phyloP scores from a whole-genome alignment of 2,888 invertebrate genomes.

The Nephrotoma guestfalica region DNA sequence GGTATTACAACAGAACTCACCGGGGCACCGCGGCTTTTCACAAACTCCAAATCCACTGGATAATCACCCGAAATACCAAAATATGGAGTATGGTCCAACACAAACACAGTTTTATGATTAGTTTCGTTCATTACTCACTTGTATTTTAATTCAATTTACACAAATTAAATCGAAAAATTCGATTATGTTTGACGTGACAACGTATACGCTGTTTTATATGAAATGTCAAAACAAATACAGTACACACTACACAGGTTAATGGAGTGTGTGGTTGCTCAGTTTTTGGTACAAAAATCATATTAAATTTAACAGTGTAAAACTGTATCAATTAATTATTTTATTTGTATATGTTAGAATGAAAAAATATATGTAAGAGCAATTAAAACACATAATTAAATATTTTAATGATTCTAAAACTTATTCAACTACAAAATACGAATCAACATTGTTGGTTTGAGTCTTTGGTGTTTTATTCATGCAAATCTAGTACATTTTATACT shows the following conservation, averaged over 20 bases:
- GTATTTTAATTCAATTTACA: background rate
- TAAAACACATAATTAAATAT: no score
- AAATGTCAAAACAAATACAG: background rate
- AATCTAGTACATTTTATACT: background rate
- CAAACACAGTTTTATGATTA: constrained; percentile 91
- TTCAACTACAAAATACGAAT: no score
- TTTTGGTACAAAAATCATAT: background rate
- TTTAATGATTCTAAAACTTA: no score
- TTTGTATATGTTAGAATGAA: no score
- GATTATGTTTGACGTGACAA: background rate
- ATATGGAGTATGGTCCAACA: constrained; percentile 85
- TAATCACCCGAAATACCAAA: constrained; percentile 52
- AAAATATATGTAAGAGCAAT: no score
- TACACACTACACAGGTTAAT: background rate
- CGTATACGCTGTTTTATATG: background rate
- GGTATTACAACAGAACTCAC: constrained; percentile 60
- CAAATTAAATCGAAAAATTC: background rate
- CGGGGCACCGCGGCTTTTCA: constrained; percentile 45
- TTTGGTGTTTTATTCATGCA: background rate
- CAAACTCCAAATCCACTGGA: constrained; percentile 27
- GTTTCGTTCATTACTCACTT: constrained; percentile 19
- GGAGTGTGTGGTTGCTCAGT: background rate
- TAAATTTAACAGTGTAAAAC: no score
- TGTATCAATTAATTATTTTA: no score
- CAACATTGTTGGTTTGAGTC: background rate